These are phyloP conservation scores for Electrona antarctica DNA, from an alignment of 2,113 vertebrate species.

Conservation along the genomic window DNA sequence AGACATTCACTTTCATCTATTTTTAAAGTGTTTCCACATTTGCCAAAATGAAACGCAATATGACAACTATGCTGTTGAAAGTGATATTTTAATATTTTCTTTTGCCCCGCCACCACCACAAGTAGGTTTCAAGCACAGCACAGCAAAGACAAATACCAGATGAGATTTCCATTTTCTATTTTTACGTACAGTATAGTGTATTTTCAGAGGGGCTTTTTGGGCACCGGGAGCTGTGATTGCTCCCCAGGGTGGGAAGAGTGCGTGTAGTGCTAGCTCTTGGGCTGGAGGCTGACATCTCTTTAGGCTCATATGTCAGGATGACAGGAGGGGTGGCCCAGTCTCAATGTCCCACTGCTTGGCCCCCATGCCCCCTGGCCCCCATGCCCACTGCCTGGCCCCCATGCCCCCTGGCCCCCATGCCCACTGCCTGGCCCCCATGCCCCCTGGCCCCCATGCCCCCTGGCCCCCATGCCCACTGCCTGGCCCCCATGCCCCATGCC, in stretches of 20 bases:
- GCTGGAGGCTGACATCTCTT: slow-evolving; percentile 33
- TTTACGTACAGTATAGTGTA: background rate
- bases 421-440: too few species aligned
- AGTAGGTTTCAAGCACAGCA: background rate
- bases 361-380: too few species aligned
- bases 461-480: too few species aligned
- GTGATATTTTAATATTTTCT: background rate
- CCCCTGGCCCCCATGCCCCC: too few species aligned
- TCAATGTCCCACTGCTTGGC: too few species aligned
- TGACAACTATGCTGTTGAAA: slow-evolving; percentile 17
- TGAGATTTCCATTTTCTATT: slow-evolving; percentile 8
- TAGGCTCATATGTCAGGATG: slow-evolving; percentile 50
- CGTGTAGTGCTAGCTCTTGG: background rate
- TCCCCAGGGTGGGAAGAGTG: background rate
- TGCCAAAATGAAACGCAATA: background rate
- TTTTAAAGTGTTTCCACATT: slow-evolving; percentile 3
- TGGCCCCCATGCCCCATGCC: too few species aligned
- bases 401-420: too few species aligned
- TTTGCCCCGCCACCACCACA: background rate
- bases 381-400: too few species aligned
- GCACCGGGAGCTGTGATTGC: background rate
- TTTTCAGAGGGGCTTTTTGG: slow-evolving; percentile 4
- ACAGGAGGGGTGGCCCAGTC: slow-evolving; percentile 10
- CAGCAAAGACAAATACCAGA: background rate
- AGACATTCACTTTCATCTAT: slow-evolving; percentile 18